Conservation (phyloP, 2,888 invertebrate species). For the Napeogenes sylphis region DNA sequence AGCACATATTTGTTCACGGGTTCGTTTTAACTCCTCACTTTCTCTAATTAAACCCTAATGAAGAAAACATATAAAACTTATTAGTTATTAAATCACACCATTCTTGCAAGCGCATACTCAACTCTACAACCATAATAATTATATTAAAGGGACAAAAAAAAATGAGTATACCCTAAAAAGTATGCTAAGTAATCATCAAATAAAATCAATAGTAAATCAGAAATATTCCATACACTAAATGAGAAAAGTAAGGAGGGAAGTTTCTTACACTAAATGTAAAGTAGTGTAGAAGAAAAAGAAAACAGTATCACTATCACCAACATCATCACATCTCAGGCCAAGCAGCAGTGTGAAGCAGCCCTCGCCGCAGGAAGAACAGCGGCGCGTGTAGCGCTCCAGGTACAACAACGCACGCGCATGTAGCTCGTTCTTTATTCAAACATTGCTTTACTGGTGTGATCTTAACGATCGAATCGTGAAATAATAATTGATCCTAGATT, state of each 20-base stretch:
- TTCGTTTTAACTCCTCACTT: conserved; percentile 42
- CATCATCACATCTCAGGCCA: conserved; percentile 55
- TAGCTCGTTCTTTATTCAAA: conserved; percentile 63
- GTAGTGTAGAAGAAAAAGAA: not conserved
- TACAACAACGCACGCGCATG: conserved; percentile 78
- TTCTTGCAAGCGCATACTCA: no score
- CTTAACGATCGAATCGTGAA: no score
- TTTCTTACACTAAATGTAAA: no score
- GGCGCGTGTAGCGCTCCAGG: conserved; percentile 76
- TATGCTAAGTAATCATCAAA: no score
- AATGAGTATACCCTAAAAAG: no score
- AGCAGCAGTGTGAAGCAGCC: conserved; percentile 71
- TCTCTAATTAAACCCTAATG: conserved; percentile 47
- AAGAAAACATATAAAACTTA: not conserved
- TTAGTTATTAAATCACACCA: not conserved
- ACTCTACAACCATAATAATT: no score
- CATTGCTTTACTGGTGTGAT: not conserved
- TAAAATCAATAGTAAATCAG: no score
- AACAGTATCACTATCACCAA: conserved; percentile 30
- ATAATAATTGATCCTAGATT: not conserved
- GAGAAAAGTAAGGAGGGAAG: no score
- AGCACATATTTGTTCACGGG: conserved; percentile 46
- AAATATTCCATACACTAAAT: no score
- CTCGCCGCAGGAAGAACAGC: conserved; percentile 77
- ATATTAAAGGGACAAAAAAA: no score